A percentile compares a stretch with the other conserved stretches of the same genome.
Conservation (phyloP, 1,140 invertebrate species). For the Cryptotermes secundus region DNA sequence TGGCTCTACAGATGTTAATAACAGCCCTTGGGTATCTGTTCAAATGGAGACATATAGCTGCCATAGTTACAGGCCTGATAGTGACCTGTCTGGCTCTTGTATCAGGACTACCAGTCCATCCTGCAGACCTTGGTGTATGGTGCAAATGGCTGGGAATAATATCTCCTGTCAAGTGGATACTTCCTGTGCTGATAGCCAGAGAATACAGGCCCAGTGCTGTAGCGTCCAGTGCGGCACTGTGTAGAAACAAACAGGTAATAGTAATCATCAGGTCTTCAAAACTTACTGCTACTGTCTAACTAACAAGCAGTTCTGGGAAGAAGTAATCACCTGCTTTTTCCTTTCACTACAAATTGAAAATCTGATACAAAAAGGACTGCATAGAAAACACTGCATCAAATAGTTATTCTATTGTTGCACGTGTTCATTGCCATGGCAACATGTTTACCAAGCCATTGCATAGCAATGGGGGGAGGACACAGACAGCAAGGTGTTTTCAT, state of each 20-base stretch:
- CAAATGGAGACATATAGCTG: conserved; percentile 54
- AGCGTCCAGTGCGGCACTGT: conserved; percentile 56
- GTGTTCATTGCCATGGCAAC: too few species aligned
- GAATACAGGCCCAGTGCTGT: conserved; percentile 66
- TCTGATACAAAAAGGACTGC: too few species aligned
- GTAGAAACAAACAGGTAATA: conserved; percentile 66
- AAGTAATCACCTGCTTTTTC: too few species aligned
- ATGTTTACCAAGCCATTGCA: too few species aligned
- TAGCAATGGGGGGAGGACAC: too few species aligned
- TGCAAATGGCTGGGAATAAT: conserved; percentile 65
- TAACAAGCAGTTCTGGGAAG: too few species aligned
- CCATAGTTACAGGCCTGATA: conserved; percentile 60
- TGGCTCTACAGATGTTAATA: conserved; percentile 68
- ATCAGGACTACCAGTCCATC: conserved; percentile 71
- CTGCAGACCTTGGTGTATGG: conserved; percentile 66
- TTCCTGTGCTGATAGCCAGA: conserved; percentile 64
- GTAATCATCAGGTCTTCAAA: too few species aligned
- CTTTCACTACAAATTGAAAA: too few species aligned
- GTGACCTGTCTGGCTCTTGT: conserved; percentile 63
- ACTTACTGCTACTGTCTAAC: too few species aligned
- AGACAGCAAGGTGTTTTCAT: too few species aligned
- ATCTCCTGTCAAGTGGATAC: conserved; percentile 74
- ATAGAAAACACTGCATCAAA: too few species aligned
- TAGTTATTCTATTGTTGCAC: too few species aligned
- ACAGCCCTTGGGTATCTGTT: conserved; percentile 66